A percentile compares a stretch with the other conserved stretches of the same genome.
Evolutionary conservation across 2,113 vertebrate species (phyloP).

Genomic region (Sphaerodactylus townsendi): DNA sequence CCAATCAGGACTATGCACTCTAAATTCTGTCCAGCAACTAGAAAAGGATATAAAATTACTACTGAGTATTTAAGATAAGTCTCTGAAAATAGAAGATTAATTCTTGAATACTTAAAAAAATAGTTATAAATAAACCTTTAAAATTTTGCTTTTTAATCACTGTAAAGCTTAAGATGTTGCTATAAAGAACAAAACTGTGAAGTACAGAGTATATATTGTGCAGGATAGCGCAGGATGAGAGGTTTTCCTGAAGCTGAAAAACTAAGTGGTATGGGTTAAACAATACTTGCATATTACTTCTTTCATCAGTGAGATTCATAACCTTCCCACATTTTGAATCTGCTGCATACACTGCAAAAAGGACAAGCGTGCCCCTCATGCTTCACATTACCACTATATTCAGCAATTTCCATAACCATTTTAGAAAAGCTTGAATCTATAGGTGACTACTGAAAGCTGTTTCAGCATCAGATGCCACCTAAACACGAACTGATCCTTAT

Average conservation of each 20-base stretch:
- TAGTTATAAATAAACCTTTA: neutral
- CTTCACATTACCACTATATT: neutral
- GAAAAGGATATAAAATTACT: conserved; percentile 36
- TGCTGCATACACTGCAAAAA: neutral
- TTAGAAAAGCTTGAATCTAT: neutral
- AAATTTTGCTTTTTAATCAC: neutral
- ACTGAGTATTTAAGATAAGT: conserved; percentile 5
- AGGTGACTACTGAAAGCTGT: neutral
- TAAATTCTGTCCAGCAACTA: conserved; percentile 69
- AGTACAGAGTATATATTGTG: neutral
- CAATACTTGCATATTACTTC: neutral
- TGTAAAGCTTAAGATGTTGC: neutral
- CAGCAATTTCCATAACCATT: neutral
- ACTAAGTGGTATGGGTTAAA: neutral
- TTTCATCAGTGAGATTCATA: neutral
- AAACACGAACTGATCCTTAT: neutral
- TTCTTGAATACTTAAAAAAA: neutral
- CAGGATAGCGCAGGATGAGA: neutral
- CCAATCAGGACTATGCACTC: conserved; percentile 57
- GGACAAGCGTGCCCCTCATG: neutral
- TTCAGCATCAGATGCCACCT: neutral
- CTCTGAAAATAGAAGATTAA: neutral
- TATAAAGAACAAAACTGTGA: neutral
- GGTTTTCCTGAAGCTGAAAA: neutral
- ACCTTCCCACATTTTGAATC: neutral